Evolutionary conservation across 2,113 vertebrate species (phyloP).

Genomic region (Nothocercus julius): DNA sequence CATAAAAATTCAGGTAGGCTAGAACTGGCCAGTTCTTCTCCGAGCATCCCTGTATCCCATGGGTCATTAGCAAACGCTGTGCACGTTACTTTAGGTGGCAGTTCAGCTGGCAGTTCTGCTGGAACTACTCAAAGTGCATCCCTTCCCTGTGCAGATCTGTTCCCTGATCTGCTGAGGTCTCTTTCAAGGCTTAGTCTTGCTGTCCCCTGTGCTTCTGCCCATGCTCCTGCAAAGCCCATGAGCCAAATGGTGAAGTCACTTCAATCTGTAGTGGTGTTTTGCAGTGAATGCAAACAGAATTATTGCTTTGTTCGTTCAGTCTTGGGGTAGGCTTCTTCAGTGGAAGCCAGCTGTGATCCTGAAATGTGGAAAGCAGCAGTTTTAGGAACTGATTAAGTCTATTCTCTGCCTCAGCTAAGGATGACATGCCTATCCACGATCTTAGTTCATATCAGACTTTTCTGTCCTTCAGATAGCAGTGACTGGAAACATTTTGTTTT

Average conservation of each 20-base stretch:
- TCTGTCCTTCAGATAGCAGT: conserved; percentile 47
- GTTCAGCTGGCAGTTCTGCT: not conserved
- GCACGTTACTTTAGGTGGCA: not conserved
- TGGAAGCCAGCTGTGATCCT: conserved; percentile 16
- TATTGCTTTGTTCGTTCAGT: not conserved
- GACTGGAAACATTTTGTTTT: conserved; percentile 61
- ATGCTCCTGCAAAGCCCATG: not conserved
- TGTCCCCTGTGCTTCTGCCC: not conserved
- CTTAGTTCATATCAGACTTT: conserved; percentile 26
- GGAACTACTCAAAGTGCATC: not conserved
- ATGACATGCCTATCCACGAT: conserved; percentile 32
- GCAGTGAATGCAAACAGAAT: not conserved
- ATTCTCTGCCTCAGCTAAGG: conserved; percentile 2
- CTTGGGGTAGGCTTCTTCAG: not conserved
- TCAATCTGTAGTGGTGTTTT: not conserved
- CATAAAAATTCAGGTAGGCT: not conserved
- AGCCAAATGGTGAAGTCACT: not conserved
- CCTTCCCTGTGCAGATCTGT: not conserved
- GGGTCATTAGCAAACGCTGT: not conserved
- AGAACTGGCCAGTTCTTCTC: not conserved
- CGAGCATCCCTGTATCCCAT: not conserved
- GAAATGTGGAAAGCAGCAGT: conserved; percentile 15
- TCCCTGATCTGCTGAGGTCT: not conserved
- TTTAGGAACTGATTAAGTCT: conserved; percentile 24
- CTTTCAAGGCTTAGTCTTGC: not conserved